Evolutionary conservation across 2,797 vertebrate genomes (phyloP), one percentile per base, ranked within the genome.

Genomic region (Hippocampus kuda): DNA sequence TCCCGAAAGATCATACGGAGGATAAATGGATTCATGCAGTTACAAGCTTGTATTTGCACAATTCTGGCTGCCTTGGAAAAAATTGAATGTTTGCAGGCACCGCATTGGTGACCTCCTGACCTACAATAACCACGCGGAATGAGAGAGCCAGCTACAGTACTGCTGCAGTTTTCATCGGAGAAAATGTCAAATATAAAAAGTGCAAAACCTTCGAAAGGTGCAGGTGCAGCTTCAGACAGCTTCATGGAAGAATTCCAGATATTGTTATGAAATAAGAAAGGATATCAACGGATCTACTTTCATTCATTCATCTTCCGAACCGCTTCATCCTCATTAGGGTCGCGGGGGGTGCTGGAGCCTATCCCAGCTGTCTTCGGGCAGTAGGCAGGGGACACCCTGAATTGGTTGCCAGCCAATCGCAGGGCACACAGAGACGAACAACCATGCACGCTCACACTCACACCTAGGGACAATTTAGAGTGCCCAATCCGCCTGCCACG

Each of bases 271-370:
- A 86, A 79, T 69, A 54, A 77, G 70, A 38, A 72, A 70, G 73
- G 73, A 84, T 82, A 84, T 84, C 84, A 84, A 83, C 81, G 72
- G 76, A 80, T 81, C 79, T 30, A 26, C 27, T 86, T 86, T 85
- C n/a, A n/a, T n/a, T n/a, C n/a, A n/a, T n/a, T n/a, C n/a, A n/a
- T n/a, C n/a, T n/a, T n/a, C n/a, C n/a, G n/a, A n/a, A n/a, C n/a
- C n/a, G n/a, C n/a, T n/a, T n/a, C n/a, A n/a, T n/a, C n/a, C n/a
- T n/a, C n/a, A n/a, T n/a, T n/a, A n/a, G n/a, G n/a, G n/a, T n/a
- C n/a, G n/a, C n/a, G n/a, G n/a, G n/a, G n/a, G n/a, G n/a, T n/a
- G n/a, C n/a, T n/a, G n/a, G n/a, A n/a, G n/a, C n/a, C n/a, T n/a
- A n/a, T n/a, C n/a, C n/a, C n/a, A n/a, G n/a, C n/a, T n/a, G n/a